Base-by-base conservation (phyloP, 2,113 vertebrate species). In the Lichenostomus cassidix region DNA sequence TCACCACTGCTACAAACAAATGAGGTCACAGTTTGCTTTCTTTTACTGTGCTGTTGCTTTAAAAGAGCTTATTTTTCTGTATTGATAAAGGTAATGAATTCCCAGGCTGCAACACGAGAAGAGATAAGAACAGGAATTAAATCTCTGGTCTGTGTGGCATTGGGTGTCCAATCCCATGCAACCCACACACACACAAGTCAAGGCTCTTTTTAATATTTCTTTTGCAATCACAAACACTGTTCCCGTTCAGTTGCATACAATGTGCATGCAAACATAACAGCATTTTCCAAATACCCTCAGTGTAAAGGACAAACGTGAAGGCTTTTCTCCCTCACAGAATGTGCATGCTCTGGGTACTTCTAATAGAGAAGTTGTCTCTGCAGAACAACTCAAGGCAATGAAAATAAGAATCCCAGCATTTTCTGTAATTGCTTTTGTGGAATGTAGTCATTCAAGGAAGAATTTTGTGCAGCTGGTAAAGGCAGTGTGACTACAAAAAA, bases 401-500 rank as follows among this genome's bases (percentile, higher is more conserved):
- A 79, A 96, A 87, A 65, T 22, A 91, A 79, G 70, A 68, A 92
- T 58, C 35, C 35, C 44, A 65, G 44, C 28, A 63, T 76, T 56
- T 94, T 88, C 78, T 89, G 28, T 52, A 83, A 89, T 68, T 71
- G 82, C 77, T 84, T 91, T 81, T 77, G 77, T 64, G 73, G 80
- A 91, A 92, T 15, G 3, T 2, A 87, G 33, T 35, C 41, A 70
- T 78, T 90, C 87, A 41, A 64, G 76, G 91, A 90, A 73, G 83
- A 89, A 93, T 90, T 78, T n/a, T 33, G n/a, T 88, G 90, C 90
- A 93, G 88, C 88, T 95, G 77, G 80, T 58, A 78, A 71, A 75
- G 64, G 65, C 13, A 4, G 55, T 4, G 18, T 49, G 89, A 71
- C 49, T 90, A 68, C 73, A 74, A 75, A 92, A 84, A 82, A 84